These are phyloP conservation scores for Poecilia velifera DNA, from an alignment of 2,797 vertebrate genomes.

Conservation along the genomic window DNA sequence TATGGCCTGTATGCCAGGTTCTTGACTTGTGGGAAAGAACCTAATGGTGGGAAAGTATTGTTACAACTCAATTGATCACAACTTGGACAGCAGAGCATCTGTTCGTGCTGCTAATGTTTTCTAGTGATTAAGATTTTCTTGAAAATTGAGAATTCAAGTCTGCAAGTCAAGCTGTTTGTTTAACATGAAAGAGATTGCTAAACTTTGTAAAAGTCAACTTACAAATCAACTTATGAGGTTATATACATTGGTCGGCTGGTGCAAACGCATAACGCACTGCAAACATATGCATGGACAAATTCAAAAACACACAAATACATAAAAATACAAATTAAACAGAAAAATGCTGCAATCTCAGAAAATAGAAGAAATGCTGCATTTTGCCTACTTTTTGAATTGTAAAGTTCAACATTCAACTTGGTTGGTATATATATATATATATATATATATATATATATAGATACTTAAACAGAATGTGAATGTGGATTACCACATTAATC, in stretches of 20 bases:
- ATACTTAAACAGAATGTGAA: too few species aligned
- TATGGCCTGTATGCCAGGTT: background rate
- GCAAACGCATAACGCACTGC: too few species aligned
- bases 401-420: background rate
- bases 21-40: conserved; percentile 1
- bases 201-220: background rate
- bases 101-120: background rate
- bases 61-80: background rate
- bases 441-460: too few species aligned
- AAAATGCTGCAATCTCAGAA: background rate
- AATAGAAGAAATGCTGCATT: too few species aligned
- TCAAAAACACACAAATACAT: background rate
- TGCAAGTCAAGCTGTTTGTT: background rate
- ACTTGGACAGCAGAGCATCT: background rate
- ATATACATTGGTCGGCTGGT: too few species aligned
- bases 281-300: too few species aligned
- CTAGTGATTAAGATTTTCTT: background rate
- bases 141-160: background rate
- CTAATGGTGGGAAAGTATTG: background rate
- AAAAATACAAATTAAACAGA: background rate
- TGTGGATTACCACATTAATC: background rate
- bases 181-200: background rate
- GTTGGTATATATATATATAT: too few species aligned
- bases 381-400: too few species aligned
- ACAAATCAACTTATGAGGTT: too few species aligned